Base-by-base conservation (phyloP, 2,797 vertebrate genomes). In the Chanos chanos region DNA sequence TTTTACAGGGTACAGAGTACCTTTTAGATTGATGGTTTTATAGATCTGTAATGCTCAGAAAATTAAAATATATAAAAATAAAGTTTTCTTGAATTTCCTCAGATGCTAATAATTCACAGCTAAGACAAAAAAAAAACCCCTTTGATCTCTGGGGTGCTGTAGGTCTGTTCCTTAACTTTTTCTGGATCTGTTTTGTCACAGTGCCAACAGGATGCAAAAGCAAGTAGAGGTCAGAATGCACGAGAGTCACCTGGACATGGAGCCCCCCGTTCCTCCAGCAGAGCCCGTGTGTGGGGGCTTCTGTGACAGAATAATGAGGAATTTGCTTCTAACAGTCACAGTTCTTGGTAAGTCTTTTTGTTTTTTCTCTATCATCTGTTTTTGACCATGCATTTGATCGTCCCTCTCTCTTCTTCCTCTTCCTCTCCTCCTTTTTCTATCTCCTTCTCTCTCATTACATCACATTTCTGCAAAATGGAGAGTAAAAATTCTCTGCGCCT, bases 191-290 rank as follows among this genome's bases (percentile, higher is more conserved):
- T n/a, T 39, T 2, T 61, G 9, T 18, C 8, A 19, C 45, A 71
- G 68, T 71, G 68, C 49, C 41, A 76, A 62, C 39, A 60, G 25
- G 66, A 98, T 98, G 93, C 93, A 95, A 81, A 98, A 94, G 81
- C 94, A 96, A 85, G 94, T 97, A 61, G 94, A 98, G 80, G 94
- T 99, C 64, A 91, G 91, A 71, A 95, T 99, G 92, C 89, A 92
- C 0, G 94, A 97, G 74, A 92, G 78, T 77, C 91, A 94, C 41
- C 74, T 96, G 77, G 88, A 84, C 41, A 74, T 96, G 77, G 88
- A 84, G 62, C 83, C 91, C 0, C 47, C 78, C 48, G 80, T 86
- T 68, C 72, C 84, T 37, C 27, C 76, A 70, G 25, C 77, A 0
- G 77, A 86, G 24, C 74, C 77, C 2, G 22, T 80, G 8, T 94